phyloP scores from a whole-genome alignment of 2,888 invertebrate species.

The Saturnia japonica region DNA sequence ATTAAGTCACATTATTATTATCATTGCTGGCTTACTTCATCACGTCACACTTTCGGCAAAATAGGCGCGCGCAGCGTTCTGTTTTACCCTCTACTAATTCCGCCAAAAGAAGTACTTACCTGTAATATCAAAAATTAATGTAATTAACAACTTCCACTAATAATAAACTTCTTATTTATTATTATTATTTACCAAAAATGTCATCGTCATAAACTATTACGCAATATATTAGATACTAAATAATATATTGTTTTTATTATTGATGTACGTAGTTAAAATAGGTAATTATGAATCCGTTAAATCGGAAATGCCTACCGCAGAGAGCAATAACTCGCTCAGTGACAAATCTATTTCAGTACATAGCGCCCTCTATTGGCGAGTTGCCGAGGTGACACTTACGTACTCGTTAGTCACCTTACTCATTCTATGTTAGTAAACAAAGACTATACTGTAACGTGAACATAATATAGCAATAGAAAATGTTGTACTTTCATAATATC shows the following conservation, averaged over 20 bases:
- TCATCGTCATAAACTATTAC: neutral
- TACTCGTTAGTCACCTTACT: slow-evolving; percentile 72
- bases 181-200: neutral
- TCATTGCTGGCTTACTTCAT: no score
- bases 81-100: no score
- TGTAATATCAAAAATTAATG: no score
- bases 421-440: slow-evolving; percentile 78
- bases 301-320: slow-evolving; percentile 74
- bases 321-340: slow-evolving; percentile 59
- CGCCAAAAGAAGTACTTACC: no score
- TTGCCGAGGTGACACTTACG: slow-evolving; percentile 62
- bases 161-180: no score
- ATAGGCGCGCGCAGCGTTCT: no score
- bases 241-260: neutral
- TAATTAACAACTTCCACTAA: no score
- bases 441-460: slow-evolving; percentile 37
- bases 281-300: slow-evolving; percentile 41
- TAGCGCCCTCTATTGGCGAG: slow-evolving; percentile 79
- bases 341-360: slow-evolving; percentile 69
- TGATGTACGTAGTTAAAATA: neutral
- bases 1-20: no score
- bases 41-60: no score
- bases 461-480: slow-evolving; percentile 28
- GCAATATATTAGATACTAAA: neutral
- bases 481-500: neutral